A percentile compares a stretch with the other conserved stretches of the same genome.
Evolutionary conservation across 2,888 invertebrate species (phyloP).

Genomic region (Sarcophaga variegata): DNA sequence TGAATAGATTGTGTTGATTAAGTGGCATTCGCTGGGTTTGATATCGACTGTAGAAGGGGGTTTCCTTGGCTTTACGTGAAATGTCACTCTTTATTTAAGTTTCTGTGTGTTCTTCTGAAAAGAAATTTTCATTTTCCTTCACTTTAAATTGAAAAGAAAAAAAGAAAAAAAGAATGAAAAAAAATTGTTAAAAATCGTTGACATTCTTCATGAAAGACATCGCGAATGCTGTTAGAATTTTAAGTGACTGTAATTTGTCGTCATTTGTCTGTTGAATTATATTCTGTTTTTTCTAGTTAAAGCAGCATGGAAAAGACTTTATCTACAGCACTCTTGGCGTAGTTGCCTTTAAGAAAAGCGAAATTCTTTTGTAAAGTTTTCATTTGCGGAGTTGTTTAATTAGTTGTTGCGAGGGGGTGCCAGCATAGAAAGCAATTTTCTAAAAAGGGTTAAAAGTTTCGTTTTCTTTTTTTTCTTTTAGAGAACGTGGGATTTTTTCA

Average conservation of each 20-base stretch:
- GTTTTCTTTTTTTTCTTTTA: not conserved
- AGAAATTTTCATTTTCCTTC: no score
- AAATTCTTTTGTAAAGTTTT: not conserved
- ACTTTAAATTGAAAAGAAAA: no score
- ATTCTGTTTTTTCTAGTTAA: not conserved
- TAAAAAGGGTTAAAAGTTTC: conserved; percentile 48
- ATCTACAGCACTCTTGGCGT: no score
- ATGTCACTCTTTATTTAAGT: conserved; percentile 35
- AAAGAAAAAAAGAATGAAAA: not conserved
- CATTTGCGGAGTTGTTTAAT: conserved; percentile 58
- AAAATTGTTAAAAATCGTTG: conserved; percentile 58
- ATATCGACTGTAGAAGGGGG: conserved; percentile 5
- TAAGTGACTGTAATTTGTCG: conserved; percentile 65
- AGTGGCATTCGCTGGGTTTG: conserved; percentile 52
- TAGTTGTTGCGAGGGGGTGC: conserved; percentile 53
- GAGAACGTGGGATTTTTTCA: no score
- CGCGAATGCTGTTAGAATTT: conserved; percentile 60
- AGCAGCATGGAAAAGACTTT: no score
- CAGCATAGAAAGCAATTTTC: conserved; percentile 30
- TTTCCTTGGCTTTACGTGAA: conserved; percentile 1
- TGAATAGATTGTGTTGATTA: conserved; percentile 51
- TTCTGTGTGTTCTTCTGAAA: conserved; percentile 8
- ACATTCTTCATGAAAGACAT: conserved; percentile 52
- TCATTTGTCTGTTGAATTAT: conserved; percentile 52
- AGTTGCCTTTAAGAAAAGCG: no score